phyloP scores from a whole-genome alignment of 35 echinoderm and acorn worm genomes.

The Heliocidaris tuberculata region DNA sequence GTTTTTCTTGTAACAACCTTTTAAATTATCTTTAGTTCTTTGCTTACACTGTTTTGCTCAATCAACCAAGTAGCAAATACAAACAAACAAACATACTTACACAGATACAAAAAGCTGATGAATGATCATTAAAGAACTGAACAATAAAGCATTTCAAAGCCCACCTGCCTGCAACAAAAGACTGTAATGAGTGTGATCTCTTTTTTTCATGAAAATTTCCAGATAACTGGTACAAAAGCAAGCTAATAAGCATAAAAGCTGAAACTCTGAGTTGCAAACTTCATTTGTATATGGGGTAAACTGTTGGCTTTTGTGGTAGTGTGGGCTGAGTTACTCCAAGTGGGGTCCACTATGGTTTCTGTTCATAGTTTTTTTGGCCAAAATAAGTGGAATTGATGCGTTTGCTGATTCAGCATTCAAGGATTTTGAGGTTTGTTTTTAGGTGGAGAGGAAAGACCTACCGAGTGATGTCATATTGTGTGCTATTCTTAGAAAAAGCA shows the following conservation, averaged over 20 bases:
- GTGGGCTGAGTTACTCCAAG: not conserved
- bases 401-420: not conserved
- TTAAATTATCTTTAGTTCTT: not conserved
- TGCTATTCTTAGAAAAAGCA: not conserved
- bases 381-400: not conserved
- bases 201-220: not conserved
- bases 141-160: not conserved
- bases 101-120: not conserved
- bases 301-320: not conserved
- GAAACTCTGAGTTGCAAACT: not conserved
- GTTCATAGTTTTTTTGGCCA: not conserved
- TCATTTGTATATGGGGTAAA: not conserved
- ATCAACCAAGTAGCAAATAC: not conserved
- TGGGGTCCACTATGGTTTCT: not conserved
- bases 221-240: not conserved
- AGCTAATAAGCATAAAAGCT: not conserved
- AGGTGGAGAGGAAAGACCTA: not conserved
- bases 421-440: slow-evolving; percentile 11
- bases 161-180: not conserved
- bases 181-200: not conserved
- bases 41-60: not conserved
- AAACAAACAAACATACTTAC: not conserved
- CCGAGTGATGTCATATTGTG: not conserved
- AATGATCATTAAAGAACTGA: not conserved
- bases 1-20: not conserved